phyloP scores from a whole-genome alignment of 2,888 invertebrate species.

The Agrotis clavis region DNA sequence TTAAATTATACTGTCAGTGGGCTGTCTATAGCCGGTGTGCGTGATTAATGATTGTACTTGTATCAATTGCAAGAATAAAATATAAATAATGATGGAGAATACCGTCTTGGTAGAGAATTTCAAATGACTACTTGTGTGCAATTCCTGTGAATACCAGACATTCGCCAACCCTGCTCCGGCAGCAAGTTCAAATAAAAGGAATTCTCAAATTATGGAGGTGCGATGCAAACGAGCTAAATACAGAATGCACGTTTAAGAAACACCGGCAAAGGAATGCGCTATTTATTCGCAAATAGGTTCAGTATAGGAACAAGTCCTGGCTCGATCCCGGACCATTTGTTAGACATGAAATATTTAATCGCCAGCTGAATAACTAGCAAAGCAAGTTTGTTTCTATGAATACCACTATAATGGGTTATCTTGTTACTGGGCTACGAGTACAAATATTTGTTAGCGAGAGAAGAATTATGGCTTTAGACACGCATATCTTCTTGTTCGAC shows the following conservation, averaged over 20 bases:
- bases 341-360: slow-evolving; percentile 51
- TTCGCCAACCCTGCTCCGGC: slow-evolving; percentile 54
- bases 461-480: slow-evolving; percentile 55
- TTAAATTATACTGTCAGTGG: neutral
- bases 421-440: slow-evolving; percentile 60
- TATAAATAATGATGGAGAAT: neutral
- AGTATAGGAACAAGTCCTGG: slow-evolving; percentile 35
- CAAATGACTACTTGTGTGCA: neutral
- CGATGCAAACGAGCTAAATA: slow-evolving; percentile 69
- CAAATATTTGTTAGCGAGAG: slow-evolving; percentile 51
- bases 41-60: slow-evolving; percentile 17
- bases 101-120: neutral
- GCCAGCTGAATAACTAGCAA: slow-evolving; percentile 38
- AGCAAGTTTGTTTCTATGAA: slow-evolving; percentile 59
- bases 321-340: slow-evolving; percentile 48
- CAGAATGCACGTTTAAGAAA: slow-evolving; percentile 66
- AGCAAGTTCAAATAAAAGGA: slow-evolving; percentile 64
- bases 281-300: slow-evolving; percentile 62
- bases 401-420: slow-evolving; percentile 57
- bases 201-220: slow-evolving; percentile 68
- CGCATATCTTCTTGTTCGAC: slow-evolving; percentile 20
- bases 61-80: slow-evolving; percentile 4
- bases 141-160: neutral
- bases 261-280: slow-evolving; percentile 57
- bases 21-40: neutral